Evolutionary conservation across 92 coral and sea anemone genomes (phyloP).

Genomic region (Porites evermanni): DNA sequence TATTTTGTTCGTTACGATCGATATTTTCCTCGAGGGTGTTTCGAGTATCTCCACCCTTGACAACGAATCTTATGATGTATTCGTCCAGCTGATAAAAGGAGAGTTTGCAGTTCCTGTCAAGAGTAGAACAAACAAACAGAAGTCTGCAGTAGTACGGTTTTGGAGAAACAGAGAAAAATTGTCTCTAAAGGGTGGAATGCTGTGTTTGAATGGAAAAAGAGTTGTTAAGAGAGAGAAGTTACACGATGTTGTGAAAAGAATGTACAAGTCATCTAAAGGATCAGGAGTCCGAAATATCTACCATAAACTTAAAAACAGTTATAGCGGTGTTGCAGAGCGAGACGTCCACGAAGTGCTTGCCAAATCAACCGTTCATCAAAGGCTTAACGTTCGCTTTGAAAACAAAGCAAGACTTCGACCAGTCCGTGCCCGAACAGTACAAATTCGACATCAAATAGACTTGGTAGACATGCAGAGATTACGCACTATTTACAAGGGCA

Average conservation of each 20-base stretch:
- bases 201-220: constrained; percentile 25
- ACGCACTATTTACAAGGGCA: constrained; percentile 38
- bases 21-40: constrained; percentile 1
- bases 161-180: constrained; percentile 38
- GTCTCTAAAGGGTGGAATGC: constrained; percentile 23
- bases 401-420: too few relatives aligned
- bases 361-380: too few relatives aligned
- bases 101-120: constrained; percentile 47
- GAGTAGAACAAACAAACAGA: constrained; percentile 32
- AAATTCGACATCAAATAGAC: constrained; percentile 25
- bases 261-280: constrained; percentile 43
- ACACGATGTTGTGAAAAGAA: constrained; percentile 31
- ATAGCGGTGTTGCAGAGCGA: background rate
- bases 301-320: constrained; percentile 48
- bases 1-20: constrained; percentile 9
- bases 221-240: constrained; percentile 27
- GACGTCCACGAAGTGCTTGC: too few relatives aligned
- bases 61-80: constrained; percentile 29
- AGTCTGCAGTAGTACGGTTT: constrained; percentile 45
- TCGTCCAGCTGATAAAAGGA: constrained; percentile 44
- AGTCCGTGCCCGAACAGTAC: background rate
- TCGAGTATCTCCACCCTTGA: constrained; percentile 23
- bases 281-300: constrained; percentile 59
- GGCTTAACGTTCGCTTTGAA: too few relatives aligned
- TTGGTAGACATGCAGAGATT: constrained; percentile 48